These are phyloP conservation scores for Sturnus vulgaris DNA, from an alignment of 2,113 vertebrate genomes.

Conservation along the genomic window DNA sequence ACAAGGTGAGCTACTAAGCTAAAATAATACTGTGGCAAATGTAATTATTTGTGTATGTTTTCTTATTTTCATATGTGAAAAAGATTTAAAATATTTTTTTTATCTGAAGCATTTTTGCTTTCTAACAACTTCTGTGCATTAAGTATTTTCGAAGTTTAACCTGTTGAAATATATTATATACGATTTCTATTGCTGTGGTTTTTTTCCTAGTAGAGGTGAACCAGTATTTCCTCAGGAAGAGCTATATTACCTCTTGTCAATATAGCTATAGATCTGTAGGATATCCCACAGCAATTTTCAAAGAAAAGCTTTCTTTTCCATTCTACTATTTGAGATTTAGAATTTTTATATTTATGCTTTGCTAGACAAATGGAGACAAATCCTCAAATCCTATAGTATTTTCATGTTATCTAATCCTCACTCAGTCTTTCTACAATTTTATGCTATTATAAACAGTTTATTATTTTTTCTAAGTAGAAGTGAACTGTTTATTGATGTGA, in stretches of 20 bases:
- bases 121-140: background rate
- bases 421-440: background rate
- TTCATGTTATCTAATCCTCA: background rate
- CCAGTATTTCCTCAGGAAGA: background rate
- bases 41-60: background rate
- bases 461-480: conserved; percentile 30
- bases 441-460: background rate
- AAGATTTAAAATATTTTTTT: background rate
- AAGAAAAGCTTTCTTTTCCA: background rate
- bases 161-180: background rate
- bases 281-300: background rate
- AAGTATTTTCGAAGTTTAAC: background rate
- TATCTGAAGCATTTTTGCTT: background rate
- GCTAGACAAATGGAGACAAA: background rate
- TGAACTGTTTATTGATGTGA: background rate
- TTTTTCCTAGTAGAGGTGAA: background rate
- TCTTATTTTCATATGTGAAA: background rate
- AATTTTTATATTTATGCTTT: conserved; percentile 8
- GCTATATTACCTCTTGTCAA: background rate
- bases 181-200: background rate
- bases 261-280: background rate
- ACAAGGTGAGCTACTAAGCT: background rate
- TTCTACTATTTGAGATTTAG: background rate
- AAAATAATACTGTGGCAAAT: background rate
- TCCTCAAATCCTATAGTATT: conserved; percentile 10